These are phyloP conservation scores for Latrodectus hesperus DNA, from an alignment of 2,888 invertebrate species.

Conservation along the genomic window DNA sequence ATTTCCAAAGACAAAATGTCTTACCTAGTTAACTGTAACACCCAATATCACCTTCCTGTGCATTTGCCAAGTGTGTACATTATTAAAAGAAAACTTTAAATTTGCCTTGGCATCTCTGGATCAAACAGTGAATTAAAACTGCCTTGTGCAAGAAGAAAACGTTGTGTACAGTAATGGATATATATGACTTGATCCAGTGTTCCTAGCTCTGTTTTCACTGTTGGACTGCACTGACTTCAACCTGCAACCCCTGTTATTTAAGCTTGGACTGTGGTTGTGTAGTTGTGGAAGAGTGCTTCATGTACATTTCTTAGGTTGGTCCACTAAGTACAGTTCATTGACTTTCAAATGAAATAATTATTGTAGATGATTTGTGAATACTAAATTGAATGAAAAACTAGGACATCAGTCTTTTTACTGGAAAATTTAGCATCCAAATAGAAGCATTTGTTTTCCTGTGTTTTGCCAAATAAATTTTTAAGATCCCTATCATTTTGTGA, in stretches of 20 bases:
- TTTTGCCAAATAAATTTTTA: constrained; percentile 52
- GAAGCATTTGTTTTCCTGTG: constrained; percentile 34
- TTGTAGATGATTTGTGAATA: constrained; percentile 63
- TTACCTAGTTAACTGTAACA: constrained; percentile 1
- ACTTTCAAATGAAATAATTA: constrained; percentile 26
- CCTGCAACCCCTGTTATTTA: constrained; percentile 51
- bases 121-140: constrained; percentile 47
- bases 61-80: constrained; percentile 52
- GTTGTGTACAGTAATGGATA: constrained; percentile 65
- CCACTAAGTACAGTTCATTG: constrained; percentile 38
- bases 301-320: constrained; percentile 53
- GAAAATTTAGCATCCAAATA: constrained; percentile 44
- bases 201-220: constrained; percentile 65
- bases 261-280: constrained; percentile 46
- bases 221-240: constrained; percentile 66
- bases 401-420: constrained; percentile 40
- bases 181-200: constrained; percentile 66
- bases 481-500: constrained; percentile 51
- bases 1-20: neutral
- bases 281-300: constrained; percentile 57
- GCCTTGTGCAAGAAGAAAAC: constrained; percentile 57
- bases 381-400: constrained; percentile 48
- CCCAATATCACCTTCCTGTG: constrained; percentile 37
- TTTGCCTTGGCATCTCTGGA: constrained; percentile 59
- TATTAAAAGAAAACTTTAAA: constrained; percentile 36